A percentile compares a stretch with the other conserved stretches of the same genome.
Conservation (phyloP, 1,140 invertebrate genomes). For the Nasonia giraulti region DNA sequence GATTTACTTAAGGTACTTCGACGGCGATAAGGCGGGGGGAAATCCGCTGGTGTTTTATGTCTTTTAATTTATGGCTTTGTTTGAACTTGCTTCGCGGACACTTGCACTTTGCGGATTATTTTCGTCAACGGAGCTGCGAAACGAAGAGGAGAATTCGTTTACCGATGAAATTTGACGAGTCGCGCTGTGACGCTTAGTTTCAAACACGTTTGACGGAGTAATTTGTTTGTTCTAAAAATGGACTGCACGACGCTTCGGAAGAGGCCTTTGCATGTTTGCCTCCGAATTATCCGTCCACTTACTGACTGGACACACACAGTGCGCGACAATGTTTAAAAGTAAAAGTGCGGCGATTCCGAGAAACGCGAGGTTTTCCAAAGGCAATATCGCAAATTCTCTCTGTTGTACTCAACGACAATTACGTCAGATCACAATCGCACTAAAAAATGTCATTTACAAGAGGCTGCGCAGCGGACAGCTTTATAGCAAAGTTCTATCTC, state of each 20-base stretch:
- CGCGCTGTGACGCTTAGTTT: neutral
- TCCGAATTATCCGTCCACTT: neutral
- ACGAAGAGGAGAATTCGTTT: too few species aligned
- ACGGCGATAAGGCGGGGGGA: neutral
- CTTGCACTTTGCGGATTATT: too few species aligned
- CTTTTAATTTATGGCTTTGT: neutral
- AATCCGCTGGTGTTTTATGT: neutral
- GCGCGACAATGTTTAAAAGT: neutral
- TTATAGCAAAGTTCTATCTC: slow-evolving; percentile 1
- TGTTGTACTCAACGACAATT: neutral
- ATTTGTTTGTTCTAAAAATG: neutral
- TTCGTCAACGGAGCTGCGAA: too few species aligned
- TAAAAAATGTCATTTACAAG: slow-evolving; percentile 1
- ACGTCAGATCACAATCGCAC: neutral
- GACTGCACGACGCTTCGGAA: neutral
- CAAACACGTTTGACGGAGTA: neutral
- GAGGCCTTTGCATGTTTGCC: neutral
- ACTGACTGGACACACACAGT: too few species aligned
- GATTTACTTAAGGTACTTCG: neutral
- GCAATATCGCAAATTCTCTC: neutral
- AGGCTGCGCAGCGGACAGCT: neutral
- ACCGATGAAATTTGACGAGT: too few species aligned
- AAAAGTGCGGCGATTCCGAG: neutral
- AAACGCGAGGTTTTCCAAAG: neutral
- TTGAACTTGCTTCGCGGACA: too few species aligned